Evolutionary conservation across 2,113 vertebrate genomes (phyloP), one percentile per base, ranked within the genome.

Genomic region (Ochotona princeps): DNA sequence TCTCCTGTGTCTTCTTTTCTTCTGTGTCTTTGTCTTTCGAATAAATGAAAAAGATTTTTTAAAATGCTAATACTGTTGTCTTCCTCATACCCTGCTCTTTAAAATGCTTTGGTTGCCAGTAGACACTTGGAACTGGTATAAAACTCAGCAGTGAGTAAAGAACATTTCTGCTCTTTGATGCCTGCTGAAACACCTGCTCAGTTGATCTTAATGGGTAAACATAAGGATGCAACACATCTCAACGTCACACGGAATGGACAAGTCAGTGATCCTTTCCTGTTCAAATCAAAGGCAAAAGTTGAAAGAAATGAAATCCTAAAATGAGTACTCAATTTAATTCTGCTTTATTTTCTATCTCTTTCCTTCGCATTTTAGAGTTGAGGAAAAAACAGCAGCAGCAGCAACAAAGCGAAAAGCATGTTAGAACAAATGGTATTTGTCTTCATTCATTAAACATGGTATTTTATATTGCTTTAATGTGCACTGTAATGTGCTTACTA

Each of bases 341-440:
- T 8, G 21, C 26, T 72, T 83, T 81, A 23, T 72, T 67, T 18
- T 38, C 6, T 73, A 30, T 28, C 18, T 87, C 8, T 81, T 70
- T 85, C 82, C 11, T 69, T 83, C 13, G 73, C 38, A 32, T 87
- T 80, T 80, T 87, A 84, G 20, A 49, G 35, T 70, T 6, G 21
- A 17, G 38, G 51, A 49, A 75, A 51, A 76, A 83, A 38, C 15
- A 57, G 49, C 85, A 70, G 23, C 14, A 47, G 54, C 54, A 57
- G 54, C 88, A 84, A 75, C 44, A 89, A 73, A 86, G 63, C 32
- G n/a, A 60, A 76, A 73, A 35, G 7, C 81, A 5, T n/a, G 57
- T 86, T 80, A 81, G 30, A 88, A 94, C 69, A 69, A 80, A 63
- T 78, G 30, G 11, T 90, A 65, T 49, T 79, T 74, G 67, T 20